Evolutionary conservation across 2,797 vertebrate genomes (phyloP), one percentile per base, ranked within the genome.

Genomic region (Channa striata): DNA sequence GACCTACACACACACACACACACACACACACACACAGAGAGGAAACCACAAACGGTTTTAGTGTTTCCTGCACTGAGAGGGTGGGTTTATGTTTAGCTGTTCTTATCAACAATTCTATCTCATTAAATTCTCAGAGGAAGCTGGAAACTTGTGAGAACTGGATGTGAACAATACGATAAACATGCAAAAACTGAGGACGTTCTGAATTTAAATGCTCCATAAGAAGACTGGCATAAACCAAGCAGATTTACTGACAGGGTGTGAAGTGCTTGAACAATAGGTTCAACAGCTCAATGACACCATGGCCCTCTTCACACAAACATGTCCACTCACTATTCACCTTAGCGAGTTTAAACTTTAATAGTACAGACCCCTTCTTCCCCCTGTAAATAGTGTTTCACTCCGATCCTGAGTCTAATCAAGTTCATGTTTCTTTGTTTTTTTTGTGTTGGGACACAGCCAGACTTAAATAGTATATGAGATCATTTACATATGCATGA

Each of bases 1-100:
- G 59, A 98, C 95, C 98, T 99, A 80, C 1, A 76, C 37, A 63
- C 40, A 72, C 49, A 34, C 68, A 72, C 34, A 66, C 44, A 71
- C 23, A 61, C 40, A 59, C 46, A 57, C 13, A 77, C n/a, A 75
- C 17, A 65, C 44, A 76, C 59, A 74, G 13, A 81, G 12, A 62
- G 52, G 67, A 86, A 83, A 68, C 20, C 60, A 71, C 33, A 73
- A 51, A 51, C 20, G 50, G 51, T 25, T 68, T 85, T 81, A 84
- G 58, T 46, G 51, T 78, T 89, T 90, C 77, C 81, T 75, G 73
- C 3, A 66, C 54, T 60, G 66, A 33, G 43, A 48, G 71, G 74
- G 75, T 53, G 69, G 60, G 17, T 78, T 63, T 2, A 2, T 66
- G 73, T 78, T 23, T 56, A 59, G 33, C 68, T 34, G 34, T 46